Evolutionary conservation across 2,113 vertebrate species (phyloP).

Genomic region (Vanacampus margaritifer): DNA sequence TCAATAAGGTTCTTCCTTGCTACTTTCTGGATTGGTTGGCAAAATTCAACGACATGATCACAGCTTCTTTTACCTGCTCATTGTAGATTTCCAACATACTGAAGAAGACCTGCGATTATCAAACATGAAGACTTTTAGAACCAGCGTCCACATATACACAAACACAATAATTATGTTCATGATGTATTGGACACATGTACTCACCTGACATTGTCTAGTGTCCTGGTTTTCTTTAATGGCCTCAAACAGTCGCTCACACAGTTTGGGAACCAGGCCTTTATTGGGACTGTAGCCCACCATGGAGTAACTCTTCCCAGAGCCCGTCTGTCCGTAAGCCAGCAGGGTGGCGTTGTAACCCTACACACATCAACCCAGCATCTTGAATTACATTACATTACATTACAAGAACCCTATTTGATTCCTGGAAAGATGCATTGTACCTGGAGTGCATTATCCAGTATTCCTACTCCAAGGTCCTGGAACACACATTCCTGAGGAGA

Average conservation of each 20-base stretch:
- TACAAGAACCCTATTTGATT: background rate
- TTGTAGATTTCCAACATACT: constrained; percentile 90
- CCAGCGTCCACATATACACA: background rate
- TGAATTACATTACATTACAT: background rate
- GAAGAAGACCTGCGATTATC: constrained; percentile 75
- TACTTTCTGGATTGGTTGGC: too few species aligned
- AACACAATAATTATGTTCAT: background rate
- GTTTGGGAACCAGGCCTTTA: constrained; percentile 78
- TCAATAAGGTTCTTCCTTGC: too few species aligned
- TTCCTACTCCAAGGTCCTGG: constrained; percentile 73
- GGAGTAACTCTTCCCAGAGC: constrained; percentile 84
- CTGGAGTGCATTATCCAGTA: constrained; percentile 77
- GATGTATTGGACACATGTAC: background rate
- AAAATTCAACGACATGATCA: background rate
- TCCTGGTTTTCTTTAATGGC: constrained; percentile 66
- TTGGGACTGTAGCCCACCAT: constrained; percentile 80
- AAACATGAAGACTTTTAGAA: constrained; percentile 4
- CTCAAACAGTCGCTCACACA: constrained; percentile 79
- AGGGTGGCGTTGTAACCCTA: constrained; percentile 81
- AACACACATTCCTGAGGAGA: constrained; percentile 71
- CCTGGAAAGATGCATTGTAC: constrained; percentile 27
- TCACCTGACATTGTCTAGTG: constrained; percentile 76
- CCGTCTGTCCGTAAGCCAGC: constrained; percentile 78
- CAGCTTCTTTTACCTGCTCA: constrained; percentile 74
- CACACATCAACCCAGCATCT: constrained; percentile 16